A percentile compares a stretch with the other conserved stretches of the same genome.
These are phyloP conservation scores for Timandra comae DNA, from an alignment of 2,888 invertebrate species.

Conservation along the genomic window DNA sequence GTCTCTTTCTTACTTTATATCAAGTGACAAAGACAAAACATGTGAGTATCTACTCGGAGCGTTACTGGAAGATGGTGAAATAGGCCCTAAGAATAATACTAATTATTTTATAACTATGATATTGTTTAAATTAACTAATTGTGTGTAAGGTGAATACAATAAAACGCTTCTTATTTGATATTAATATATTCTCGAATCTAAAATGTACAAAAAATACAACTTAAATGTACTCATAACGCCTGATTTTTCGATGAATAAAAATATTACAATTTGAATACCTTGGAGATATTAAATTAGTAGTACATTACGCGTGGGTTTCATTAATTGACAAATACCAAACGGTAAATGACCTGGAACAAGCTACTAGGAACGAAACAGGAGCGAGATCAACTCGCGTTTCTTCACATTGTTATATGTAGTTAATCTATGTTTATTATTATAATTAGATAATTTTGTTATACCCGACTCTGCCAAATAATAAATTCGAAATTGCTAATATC, in stretches of 20 bases:
- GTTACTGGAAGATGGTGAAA: no score
- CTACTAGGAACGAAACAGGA: conserved; percentile 67
- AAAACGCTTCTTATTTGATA: conserved; percentile 70
- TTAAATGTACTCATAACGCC: conserved; percentile 80
- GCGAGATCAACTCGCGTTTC: conserved; percentile 42
- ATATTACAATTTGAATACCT: conserved; percentile 51
- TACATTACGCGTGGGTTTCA: conserved; percentile 42
- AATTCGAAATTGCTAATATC: conserved; percentile 69
- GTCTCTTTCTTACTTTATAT: no score
- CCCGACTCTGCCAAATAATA: conserved; percentile 57
- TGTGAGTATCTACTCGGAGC: no score
- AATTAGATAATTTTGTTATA: conserved; percentile 26
- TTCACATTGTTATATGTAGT: conserved; percentile 32
- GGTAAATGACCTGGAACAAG: conserved; percentile 53
- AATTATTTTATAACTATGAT: no score
- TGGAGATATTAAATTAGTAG: conserved; percentile 46
- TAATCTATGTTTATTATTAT: conserved; percentile 27
- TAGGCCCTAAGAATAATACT: no score
- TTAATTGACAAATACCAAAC: conserved; percentile 67
- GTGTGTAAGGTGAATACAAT: conserved; percentile 19
- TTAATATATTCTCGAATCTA: conserved; percentile 84
- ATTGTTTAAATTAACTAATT: no score
- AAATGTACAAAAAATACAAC: conserved; percentile 86
- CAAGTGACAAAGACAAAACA: no score
- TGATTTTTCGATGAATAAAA: conserved; percentile 62